Percentiles rank a stretch among this genome's conserved stretches.
These are phyloP conservation scores for Schizopygopsis pylzovi DNA, from an alignment of 2,797 vertebrate species.

Conservation along the genomic window DNA sequence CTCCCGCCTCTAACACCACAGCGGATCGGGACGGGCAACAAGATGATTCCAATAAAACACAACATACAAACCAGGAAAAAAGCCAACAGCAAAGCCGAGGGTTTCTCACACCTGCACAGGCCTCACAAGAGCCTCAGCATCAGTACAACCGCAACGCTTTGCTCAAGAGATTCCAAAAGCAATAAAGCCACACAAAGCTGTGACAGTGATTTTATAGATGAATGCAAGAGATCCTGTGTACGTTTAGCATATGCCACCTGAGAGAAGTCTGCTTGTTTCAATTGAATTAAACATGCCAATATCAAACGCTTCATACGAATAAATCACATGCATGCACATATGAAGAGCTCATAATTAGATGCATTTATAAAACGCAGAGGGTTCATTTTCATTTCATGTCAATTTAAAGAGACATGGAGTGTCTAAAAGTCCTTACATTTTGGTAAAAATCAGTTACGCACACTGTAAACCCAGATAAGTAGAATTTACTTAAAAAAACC, in stretches of 20 bases:
- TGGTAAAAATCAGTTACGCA: background rate
- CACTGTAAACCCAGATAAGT: too few species aligned
- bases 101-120: constrained; percentile 36
- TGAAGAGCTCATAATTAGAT: background rate
- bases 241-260: background rate
- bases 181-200: background rate
- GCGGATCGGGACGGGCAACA: background rate
- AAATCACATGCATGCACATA: background rate
- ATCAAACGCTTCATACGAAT: too few species aligned
- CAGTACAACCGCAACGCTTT: background rate
- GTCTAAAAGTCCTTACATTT: background rate
- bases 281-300: background rate
- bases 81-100: constrained; percentile 15
- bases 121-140: constrained; percentile 9
- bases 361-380: background rate
- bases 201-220: background rate
- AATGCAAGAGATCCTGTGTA: background rate
- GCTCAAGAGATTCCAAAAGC: background rate
- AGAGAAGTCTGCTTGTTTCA: background rate
- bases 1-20: background rate
- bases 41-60: constrained; percentile 12
- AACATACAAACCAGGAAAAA: background rate
- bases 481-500: too few species aligned
- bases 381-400: background rate
- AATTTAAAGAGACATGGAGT: background rate